Conservation (phyloP, 2,113 vertebrate species). For the Solenodon paradoxus region DNA sequence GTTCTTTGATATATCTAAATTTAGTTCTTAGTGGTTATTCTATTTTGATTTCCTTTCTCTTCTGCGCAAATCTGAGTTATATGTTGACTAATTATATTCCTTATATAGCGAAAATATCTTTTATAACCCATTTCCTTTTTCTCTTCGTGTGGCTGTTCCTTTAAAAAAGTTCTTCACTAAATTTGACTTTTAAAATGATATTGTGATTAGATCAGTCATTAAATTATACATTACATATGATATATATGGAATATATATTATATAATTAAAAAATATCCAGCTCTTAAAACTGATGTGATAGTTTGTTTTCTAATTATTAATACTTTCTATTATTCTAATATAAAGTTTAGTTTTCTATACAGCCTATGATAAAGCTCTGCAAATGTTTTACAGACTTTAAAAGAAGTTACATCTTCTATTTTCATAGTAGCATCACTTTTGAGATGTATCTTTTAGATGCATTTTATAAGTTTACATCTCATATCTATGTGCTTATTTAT, state of each 20-base stretch:
- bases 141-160: background rate
- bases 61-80: background rate
- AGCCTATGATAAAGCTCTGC: background rate
- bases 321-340: background rate
- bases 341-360: background rate
- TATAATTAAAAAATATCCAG: background rate
- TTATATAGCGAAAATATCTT: background rate
- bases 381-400: background rate
- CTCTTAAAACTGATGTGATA: background rate
- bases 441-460: background rate
- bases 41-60: background rate
- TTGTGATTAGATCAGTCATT: background rate
- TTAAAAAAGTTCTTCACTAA: background rate
- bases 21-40: background rate
- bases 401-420: background rate
- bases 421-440: background rate
- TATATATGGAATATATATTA: no score
- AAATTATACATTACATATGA: background rate
- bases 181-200: background rate
- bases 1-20: background rate
- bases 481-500: background rate
- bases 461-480: background rate
- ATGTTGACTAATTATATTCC: background rate
- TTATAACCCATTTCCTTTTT: background rate
- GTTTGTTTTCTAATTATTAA: background rate